A percentile compares a stretch with the other conserved stretches of the same genome.
These are phyloP conservation scores for Auanema sp. DNA, from an alignment of 2,888 invertebrate genomes.

Conservation along the genomic window DNA sequence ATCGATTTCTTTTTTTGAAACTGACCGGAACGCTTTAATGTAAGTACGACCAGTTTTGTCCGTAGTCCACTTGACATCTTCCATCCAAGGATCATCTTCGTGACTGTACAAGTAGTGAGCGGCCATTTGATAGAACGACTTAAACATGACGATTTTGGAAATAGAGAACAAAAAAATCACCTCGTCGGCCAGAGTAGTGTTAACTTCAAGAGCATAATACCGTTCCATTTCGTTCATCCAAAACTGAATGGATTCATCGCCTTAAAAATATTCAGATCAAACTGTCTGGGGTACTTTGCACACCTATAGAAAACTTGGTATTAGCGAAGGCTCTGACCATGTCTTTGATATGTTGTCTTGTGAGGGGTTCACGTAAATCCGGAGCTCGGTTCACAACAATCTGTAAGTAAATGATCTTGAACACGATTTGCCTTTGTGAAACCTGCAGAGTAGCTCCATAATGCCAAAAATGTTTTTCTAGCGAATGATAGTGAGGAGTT, in stretches of 20 bases:
- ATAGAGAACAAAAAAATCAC: conserved; percentile 20
- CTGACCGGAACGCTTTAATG: conserved; percentile 39
- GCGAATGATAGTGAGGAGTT: conserved; percentile 47
- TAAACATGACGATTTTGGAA: background rate
- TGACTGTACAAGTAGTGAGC: conserved; percentile 43
- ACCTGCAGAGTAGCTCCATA: conserved; percentile 47
- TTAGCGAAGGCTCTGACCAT: conserved; percentile 50
- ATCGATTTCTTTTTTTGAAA: background rate
- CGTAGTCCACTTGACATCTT: conserved; percentile 43
- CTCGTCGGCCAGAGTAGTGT: conserved; percentile 17
- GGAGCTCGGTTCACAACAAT: conserved; percentile 54
- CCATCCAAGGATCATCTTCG: conserved; percentile 45
- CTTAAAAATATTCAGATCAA: conserved; percentile 2
- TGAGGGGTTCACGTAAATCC: conserved; percentile 40
- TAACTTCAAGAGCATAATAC: conserved; percentile 26
- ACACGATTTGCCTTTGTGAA: background rate
- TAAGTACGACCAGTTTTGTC: conserved; percentile 18
- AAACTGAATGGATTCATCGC: conserved; percentile 49
- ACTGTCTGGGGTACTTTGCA: background rate
- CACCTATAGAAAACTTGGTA: conserved; percentile 44
- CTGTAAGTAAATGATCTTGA: conserved; percentile 9
- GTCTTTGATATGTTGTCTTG: conserved; percentile 23
- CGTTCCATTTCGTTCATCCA: conserved; percentile 54
- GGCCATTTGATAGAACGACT: conserved; percentile 44
- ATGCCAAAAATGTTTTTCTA: conserved; percentile 51